These are phyloP conservation scores for Agraylea sexmaculata DNA, from an alignment of 1,140 invertebrate genomes.

Conservation along the genomic window DNA sequence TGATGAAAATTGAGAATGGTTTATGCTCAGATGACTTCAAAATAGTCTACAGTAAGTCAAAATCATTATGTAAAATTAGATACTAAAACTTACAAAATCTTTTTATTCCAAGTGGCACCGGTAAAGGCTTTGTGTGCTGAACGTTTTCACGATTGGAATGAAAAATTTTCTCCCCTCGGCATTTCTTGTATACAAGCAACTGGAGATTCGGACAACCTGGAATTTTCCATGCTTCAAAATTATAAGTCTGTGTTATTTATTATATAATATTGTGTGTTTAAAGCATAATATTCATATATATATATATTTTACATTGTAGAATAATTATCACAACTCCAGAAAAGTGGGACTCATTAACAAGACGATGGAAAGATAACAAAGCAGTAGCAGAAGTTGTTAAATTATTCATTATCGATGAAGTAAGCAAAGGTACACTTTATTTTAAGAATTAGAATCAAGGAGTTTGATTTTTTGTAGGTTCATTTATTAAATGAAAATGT, in stretches of 20 bases:
- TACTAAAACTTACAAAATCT: constrained; percentile 8
- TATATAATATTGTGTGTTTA: no score
- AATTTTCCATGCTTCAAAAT: constrained; percentile 40
- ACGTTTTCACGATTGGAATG: constrained; percentile 55
- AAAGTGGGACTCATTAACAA: constrained; percentile 72
- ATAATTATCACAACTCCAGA: constrained; percentile 74
- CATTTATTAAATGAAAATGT: constrained; percentile 59
- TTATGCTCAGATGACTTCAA: constrained; percentile 37
- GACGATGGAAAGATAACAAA: constrained; percentile 56
- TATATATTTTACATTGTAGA: constrained; percentile 24
- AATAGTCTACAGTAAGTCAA: constrained; percentile 51
- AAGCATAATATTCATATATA: constrained; percentile 3
- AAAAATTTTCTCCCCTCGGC: constrained; percentile 53
- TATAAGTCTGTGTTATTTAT: constrained; percentile 33
- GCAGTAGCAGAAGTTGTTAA: constrained; percentile 49
- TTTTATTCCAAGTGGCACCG: constrained; percentile 52
- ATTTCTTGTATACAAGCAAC: constrained; percentile 58
- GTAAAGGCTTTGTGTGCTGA: constrained; percentile 70
- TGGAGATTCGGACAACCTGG: constrained; percentile 57
- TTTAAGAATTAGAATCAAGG: background rate
- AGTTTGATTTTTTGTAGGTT: constrained; percentile 26
- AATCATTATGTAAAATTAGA: constrained; percentile 4
- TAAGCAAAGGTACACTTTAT: constrained; percentile 23
- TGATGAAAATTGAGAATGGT: constrained; percentile 39
- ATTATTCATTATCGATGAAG: constrained; percentile 74